Percentiles rank a stretch among this genome's conserved stretches.
These are phyloP conservation scores for Lanistes nyassanus DNA, from an alignment of 1,140 invertebrate genomes.

Conservation along the genomic window DNA sequence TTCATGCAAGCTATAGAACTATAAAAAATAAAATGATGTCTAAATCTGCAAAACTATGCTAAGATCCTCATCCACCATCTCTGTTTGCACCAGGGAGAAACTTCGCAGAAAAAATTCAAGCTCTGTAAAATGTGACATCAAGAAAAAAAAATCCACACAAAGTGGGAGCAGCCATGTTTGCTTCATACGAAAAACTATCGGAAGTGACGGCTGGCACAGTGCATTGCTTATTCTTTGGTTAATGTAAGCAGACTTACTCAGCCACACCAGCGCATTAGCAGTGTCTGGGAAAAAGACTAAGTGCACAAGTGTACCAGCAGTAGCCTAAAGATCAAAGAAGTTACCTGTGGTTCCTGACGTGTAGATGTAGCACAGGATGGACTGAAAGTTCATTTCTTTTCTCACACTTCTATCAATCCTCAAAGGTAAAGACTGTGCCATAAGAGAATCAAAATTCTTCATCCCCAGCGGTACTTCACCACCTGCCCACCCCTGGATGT, in stretches of 20 bases:
- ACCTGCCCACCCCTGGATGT: constrained; percentile 28
- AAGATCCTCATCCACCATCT: no score
- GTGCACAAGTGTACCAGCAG: no score
- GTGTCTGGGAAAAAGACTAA: no score
- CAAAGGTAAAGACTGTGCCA: constrained; percentile 1
- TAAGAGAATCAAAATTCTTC: constrained; percentile 22
- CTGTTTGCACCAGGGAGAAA: no score
- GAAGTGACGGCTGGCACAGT: no score
- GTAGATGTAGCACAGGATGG: constrained; percentile 29
- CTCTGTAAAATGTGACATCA: no score
- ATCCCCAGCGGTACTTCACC: constrained; percentile 15
- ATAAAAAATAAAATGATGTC: not conserved
- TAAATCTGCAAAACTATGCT: not conserved
- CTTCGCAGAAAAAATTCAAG: not conserved
- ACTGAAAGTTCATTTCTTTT: constrained; percentile 20
- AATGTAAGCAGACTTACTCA: no score
- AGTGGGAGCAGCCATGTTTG: no score
- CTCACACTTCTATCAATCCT: constrained; percentile 16
- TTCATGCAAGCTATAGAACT: not conserved
- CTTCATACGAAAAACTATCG: no score
- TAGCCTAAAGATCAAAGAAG: constrained; percentile 8
- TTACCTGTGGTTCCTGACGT: constrained; percentile 38
- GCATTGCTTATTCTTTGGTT: no score
- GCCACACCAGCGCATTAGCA: no score
- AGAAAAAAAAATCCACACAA: no score